phyloP scores from a whole-genome alignment of 2,888 invertebrate species.

The Altica lythri region DNA sequence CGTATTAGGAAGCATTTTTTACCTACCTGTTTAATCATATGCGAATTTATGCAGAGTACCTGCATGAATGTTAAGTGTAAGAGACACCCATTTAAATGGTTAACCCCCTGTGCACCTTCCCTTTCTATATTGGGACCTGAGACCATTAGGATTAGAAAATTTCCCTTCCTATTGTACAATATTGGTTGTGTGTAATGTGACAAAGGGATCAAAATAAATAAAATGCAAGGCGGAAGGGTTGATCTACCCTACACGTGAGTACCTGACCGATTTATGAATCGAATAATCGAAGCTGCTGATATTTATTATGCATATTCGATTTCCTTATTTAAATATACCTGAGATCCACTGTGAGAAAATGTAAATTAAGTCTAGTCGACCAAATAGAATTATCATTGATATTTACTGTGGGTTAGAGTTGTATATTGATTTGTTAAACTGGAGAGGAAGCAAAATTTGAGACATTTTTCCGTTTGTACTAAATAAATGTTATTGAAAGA shows the following conservation, averaged over 20 bases:
- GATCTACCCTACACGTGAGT: constrained; percentile 22
- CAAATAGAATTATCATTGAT: constrained; percentile 34
- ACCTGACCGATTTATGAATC: constrained; percentile 22
- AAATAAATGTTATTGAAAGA: constrained; percentile 43
- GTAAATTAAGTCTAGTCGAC: constrained; percentile 53
- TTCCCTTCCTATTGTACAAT: constrained; percentile 27
- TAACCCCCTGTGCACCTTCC: constrained; percentile 45
- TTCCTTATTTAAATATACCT: constrained; percentile 57
- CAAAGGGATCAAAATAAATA: constrained; percentile 28
- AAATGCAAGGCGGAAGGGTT: constrained; percentile 25
- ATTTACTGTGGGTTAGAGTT: background rate
- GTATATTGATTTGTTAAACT: constrained; percentile 41
- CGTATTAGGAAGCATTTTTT: constrained; percentile 53
- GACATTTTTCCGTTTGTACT: constrained; percentile 50
- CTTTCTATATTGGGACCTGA: constrained; percentile 24
- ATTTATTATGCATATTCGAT: constrained; percentile 59
- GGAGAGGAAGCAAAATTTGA: constrained; percentile 51
- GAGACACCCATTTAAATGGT: constrained; percentile 57
- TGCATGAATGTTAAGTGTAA: constrained; percentile 60
- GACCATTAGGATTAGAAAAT: constrained; percentile 36
- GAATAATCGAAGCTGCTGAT: constrained; percentile 45
- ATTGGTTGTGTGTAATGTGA: constrained; percentile 25
- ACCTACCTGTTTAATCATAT: constrained; percentile 58
- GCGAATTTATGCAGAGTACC: constrained; percentile 58
- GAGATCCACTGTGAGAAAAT: constrained; percentile 54